A percentile compares a stretch with the other conserved stretches of the same genome.
Evolutionary conservation across 2,797 vertebrate genomes (phyloP).

Genomic region (Hippopotamyrus pictus): DNA sequence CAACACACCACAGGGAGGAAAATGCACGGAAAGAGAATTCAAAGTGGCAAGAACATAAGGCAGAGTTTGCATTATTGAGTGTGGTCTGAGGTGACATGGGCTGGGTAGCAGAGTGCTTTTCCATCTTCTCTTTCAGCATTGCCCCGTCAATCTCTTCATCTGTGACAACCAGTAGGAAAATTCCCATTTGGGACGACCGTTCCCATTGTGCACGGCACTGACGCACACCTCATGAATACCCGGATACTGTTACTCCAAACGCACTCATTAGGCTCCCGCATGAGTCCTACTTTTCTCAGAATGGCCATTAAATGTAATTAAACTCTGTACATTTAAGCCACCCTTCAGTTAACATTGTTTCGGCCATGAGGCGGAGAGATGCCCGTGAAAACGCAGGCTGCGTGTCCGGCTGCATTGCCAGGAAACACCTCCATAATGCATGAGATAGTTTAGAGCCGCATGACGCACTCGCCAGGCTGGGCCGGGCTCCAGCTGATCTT

Average conservation of each 20-base stretch:
- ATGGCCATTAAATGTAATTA: constrained; percentile 10
- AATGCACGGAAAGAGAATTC: background rate
- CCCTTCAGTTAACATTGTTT: constrained; percentile 2
- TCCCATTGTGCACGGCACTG: background rate
- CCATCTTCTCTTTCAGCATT: constrained; percentile 11
- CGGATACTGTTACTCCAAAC: background rate
- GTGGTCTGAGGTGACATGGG: background rate
- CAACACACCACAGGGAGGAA: background rate
- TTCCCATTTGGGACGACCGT: background rate
- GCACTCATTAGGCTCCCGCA: background rate
- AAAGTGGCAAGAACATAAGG: background rate
- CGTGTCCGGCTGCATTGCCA: background rate
- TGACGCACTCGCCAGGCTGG: background rate
- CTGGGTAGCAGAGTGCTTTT: background rate
- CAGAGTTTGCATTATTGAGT: constrained; percentile 14
- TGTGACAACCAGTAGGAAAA: background rate
- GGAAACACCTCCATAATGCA: constrained; percentile 16
- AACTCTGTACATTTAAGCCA: background rate
- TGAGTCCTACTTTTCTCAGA: background rate
- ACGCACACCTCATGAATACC: background rate
- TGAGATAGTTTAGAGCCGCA: background rate
- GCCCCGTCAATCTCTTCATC: constrained; percentile 9
- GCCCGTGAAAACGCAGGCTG: background rate
- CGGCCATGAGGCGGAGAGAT: background rate
- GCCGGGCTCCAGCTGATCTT: background rate